phyloP scores from a whole-genome alignment of 2,888 invertebrate species.

The Seira ritae region DNA sequence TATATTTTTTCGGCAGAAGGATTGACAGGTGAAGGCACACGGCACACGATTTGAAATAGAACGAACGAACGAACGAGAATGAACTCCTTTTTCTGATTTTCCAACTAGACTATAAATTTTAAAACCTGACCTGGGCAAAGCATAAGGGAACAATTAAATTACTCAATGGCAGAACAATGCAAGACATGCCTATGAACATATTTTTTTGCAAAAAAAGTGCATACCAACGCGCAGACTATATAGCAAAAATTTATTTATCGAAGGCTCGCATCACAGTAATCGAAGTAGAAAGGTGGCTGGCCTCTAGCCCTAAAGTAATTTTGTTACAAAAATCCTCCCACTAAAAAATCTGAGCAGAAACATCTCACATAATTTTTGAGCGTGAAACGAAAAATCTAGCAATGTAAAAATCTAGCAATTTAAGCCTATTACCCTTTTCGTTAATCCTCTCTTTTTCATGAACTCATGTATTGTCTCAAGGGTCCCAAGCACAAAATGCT shows the following conservation, averaged over 20 bases:
- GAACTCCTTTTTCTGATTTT: not conserved
- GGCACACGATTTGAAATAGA: not conserved
- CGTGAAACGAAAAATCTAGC: too few relatives aligned
- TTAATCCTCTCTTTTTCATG: too few relatives aligned
- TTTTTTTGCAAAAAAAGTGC: not conserved
- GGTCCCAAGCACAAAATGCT: too few relatives aligned
- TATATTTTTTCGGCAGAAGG: not conserved
- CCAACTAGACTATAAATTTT: not conserved
- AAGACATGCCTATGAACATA: not conserved
- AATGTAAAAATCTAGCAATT: too few relatives aligned
- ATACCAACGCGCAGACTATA: conserved; percentile 1
- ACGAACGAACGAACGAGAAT: too few relatives aligned
- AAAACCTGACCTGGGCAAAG: not conserved
- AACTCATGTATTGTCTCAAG: too few relatives aligned
- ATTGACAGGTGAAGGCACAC: not conserved
- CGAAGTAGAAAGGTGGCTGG: conserved; percentile 67
- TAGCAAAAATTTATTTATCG: conserved; percentile 31
- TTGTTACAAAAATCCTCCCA: conserved; percentile 53
- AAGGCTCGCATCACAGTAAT: conserved; percentile 59
- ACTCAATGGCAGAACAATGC: not conserved
- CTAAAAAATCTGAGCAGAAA: conserved; percentile 30
- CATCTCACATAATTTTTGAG: not conserved
- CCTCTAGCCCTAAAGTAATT: conserved; percentile 50
- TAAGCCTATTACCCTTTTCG: too few relatives aligned
- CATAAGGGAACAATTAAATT: not conserved